Evolutionary conservation across 2,888 invertebrate genomes (phyloP).

Genomic region (Melanchra persicariae): DNA sequence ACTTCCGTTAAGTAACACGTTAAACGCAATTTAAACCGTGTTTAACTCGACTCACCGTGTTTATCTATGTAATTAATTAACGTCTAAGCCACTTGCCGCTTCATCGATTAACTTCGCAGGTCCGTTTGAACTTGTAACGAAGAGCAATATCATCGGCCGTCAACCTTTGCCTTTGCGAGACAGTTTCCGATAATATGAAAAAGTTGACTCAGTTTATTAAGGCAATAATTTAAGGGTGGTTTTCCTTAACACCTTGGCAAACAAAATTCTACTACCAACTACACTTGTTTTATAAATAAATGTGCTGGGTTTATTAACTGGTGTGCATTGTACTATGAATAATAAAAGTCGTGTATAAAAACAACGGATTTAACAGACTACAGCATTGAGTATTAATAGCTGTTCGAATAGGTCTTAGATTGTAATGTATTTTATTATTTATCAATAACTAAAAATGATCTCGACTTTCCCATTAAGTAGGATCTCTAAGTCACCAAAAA

Average conservation of each 20-base stretch:
- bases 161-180: conserved; percentile 3
- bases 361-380: too few relatives aligned
- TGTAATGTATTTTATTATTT: background rate
- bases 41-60: conserved; percentile 55
- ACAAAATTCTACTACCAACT: background rate
- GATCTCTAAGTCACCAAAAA: background rate
- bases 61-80: conserved; percentile 61
- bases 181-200: conserved; percentile 6
- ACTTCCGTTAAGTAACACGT: conserved; percentile 37
- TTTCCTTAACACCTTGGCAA: background rate
- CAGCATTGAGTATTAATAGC: too few relatives aligned
- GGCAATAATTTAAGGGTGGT: background rate
- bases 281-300: too few relatives aligned
- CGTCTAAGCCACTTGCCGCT: conserved; percentile 39
- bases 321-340: too few relatives aligned
- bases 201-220: background rate
- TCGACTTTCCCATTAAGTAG: background rate
- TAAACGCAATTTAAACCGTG: conserved; percentile 59
- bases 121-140: conserved; percentile 21
- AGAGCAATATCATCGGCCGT: conserved; percentile 30
- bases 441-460: background rate
- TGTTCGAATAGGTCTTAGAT: too few relatives aligned
- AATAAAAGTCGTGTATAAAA: too few relatives aligned
- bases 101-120: conserved; percentile 44
- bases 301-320: too few relatives aligned